These are phyloP conservation scores for Mythimna vitellina DNA, from an alignment of 2,888 invertebrate genomes.

Conservation along the genomic window DNA sequence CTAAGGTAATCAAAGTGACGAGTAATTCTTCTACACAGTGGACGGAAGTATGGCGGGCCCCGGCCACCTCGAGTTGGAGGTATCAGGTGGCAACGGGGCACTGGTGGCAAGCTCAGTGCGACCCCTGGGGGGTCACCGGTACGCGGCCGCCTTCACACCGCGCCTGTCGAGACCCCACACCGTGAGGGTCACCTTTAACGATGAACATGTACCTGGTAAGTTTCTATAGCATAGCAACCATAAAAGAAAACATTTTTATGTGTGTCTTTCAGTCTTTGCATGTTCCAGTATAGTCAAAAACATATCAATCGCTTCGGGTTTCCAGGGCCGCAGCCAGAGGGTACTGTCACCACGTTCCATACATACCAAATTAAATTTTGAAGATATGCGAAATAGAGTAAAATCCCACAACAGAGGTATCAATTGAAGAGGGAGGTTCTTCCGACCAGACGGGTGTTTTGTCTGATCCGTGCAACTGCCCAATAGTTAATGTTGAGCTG, in stretches of 20 bases:
- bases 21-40: slow-evolving; percentile 89
- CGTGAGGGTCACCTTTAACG: slow-evolving; percentile 98
- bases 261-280: not conserved
- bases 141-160: slow-evolving; percentile 98
- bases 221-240: slow-evolving; percentile 57
- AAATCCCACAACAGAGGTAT: no score
- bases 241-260: not conserved
- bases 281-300: no score
- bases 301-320: not conserved
- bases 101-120: slow-evolving; percentile 98
- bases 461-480: no score
- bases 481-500: no score
- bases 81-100: slow-evolving; percentile 94
- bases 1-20: not conserved
- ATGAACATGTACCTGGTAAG: slow-evolving; percentile 97
- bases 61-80: slow-evolving; percentile 98
- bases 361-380: not conserved
- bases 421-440: no score
- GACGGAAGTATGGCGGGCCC: slow-evolving; percentile 99
- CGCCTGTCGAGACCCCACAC: slow-evolving; percentile 96
- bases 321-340: not conserved
- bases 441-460: no score
- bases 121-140: slow-evolving; percentile 96
- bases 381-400: no score
- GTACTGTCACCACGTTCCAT: not conserved